phyloP scores from a whole-genome alignment of 2,888 invertebrate genomes.

The Lathronympha strigana region DNA sequence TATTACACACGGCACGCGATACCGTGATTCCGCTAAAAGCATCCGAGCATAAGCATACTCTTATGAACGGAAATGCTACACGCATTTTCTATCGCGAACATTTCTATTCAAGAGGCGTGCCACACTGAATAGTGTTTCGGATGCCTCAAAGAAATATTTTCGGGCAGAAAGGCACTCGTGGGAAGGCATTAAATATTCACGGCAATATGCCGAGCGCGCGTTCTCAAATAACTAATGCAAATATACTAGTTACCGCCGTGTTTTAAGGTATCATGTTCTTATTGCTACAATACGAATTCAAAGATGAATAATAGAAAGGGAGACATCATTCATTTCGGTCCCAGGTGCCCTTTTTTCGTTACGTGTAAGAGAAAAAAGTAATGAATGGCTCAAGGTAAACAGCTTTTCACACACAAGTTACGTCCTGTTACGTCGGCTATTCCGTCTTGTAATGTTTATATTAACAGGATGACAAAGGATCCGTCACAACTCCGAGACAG shows the following conservation, averaged over 20 bases:
- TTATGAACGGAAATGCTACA: constrained; percentile 53
- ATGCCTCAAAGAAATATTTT: constrained; percentile 69
- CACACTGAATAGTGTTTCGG: constrained; percentile 65
- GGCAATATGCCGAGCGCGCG: constrained; percentile 62
- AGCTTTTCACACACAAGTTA: constrained; percentile 40
- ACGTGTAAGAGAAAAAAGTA: constrained; percentile 56
- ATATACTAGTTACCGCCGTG: constrained; percentile 58
- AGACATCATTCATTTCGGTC: constrained; percentile 52
- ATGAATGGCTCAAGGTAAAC: constrained; percentile 53
- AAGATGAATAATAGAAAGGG: constrained; percentile 49
- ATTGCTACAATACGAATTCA: constrained; percentile 49
- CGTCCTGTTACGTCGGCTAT: constrained; percentile 30
- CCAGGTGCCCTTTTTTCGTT: constrained; percentile 62
- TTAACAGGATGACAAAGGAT: constrained; percentile 30
- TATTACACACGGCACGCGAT: constrained; percentile 70
- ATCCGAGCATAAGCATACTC: constrained; percentile 59
- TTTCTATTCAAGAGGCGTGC: constrained; percentile 67
- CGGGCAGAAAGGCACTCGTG: constrained; percentile 51
- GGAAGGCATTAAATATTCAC: constrained; percentile 66
- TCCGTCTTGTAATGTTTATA: constrained; percentile 39
- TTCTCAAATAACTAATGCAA: constrained; percentile 69
- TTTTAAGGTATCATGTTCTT: constrained; percentile 58
- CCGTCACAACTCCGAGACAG: constrained; percentile 24
- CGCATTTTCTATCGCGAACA: constrained; percentile 59
- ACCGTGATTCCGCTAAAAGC: constrained; percentile 77